Conservation (phyloP, 2,888 invertebrate genomes). For the Hybos culiciformis region DNA sequence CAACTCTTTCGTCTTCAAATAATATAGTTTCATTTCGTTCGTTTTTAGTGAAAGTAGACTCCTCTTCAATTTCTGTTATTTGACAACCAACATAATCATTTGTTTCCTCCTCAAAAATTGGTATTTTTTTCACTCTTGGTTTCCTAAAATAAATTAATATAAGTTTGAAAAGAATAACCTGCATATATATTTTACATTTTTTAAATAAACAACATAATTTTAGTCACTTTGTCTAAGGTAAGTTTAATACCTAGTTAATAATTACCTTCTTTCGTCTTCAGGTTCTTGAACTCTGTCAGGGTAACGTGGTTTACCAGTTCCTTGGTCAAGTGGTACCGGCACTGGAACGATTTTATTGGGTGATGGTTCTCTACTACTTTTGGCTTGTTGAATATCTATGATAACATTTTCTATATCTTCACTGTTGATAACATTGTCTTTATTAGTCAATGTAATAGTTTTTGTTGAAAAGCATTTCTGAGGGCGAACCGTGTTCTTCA, state of each 20-base stretch:
- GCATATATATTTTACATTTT: too few relatives aligned
- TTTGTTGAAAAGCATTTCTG: slow-evolving; percentile 40
- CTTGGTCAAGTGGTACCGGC: slow-evolving; percentile 45
- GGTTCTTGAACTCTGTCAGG: slow-evolving; percentile 64
- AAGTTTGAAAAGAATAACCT: too few relatives aligned
- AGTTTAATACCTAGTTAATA: too few relatives aligned
- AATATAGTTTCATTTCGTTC: slow-evolving; percentile 22
- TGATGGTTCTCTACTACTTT: slow-evolving; percentile 61
- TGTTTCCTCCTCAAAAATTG: slow-evolving; percentile 44
- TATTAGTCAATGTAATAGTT: slow-evolving; percentile 38
- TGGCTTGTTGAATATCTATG: slow-evolving; percentile 55
- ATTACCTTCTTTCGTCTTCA: slow-evolving; percentile 45
- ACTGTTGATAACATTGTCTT: slow-evolving; percentile 39
- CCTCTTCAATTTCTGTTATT: slow-evolving; percentile 41
- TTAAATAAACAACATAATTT: too few relatives aligned
- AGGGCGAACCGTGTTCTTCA: slow-evolving; percentile 22
- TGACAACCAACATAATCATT: slow-evolving; percentile 35
- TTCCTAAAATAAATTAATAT: too few relatives aligned
- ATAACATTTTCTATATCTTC: slow-evolving; percentile 45
- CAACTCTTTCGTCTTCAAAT: slow-evolving; percentile 41
- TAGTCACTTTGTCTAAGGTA: too few relatives aligned
- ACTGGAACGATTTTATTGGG: slow-evolving; percentile 57
- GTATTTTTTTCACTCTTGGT: slow-evolving; percentile 37
- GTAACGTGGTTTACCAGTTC: slow-evolving; percentile 49
- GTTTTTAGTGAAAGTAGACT: slow-evolving; percentile 11